phyloP scores from a whole-genome alignment of 1,140 invertebrate genomes.

The Cydia amplana region DNA sequence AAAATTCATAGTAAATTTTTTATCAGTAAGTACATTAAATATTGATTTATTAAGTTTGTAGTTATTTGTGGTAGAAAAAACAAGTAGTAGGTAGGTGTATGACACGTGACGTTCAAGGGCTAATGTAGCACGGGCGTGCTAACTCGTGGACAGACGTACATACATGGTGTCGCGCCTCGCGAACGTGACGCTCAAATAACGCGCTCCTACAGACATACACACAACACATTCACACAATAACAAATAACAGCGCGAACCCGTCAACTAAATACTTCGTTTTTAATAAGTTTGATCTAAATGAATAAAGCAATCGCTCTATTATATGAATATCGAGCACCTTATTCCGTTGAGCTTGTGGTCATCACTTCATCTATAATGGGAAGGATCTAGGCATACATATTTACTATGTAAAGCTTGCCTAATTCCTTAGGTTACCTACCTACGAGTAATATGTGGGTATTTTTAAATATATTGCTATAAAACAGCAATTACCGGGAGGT shows the following conservation, averaged over 20 bases:
- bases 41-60: neutral
- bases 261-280: neutral
- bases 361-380: neutral
- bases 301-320: neutral
- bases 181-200: constrained; percentile 1
- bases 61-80: neutral
- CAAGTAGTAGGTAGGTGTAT: neutral
- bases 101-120: constrained; percentile 6
- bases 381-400: too few relatives aligned
- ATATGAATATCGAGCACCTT: neutral
- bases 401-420: too few relatives aligned
- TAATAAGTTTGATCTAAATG: neutral
- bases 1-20: neutral
- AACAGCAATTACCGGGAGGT: too few relatives aligned
- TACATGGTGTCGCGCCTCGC: neutral
- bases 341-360: neutral
- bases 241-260: neutral
- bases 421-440: too few relatives aligned
- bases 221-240: neutral
- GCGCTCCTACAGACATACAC: neutral
- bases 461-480: too few relatives aligned
- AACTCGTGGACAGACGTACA: constrained; percentile 3
- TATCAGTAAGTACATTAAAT: neutral
- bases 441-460: too few relatives aligned
- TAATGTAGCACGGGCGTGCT: neutral